Conservation (phyloP, 2,888 invertebrate genomes). For the Octonoba sinensis region DNA sequence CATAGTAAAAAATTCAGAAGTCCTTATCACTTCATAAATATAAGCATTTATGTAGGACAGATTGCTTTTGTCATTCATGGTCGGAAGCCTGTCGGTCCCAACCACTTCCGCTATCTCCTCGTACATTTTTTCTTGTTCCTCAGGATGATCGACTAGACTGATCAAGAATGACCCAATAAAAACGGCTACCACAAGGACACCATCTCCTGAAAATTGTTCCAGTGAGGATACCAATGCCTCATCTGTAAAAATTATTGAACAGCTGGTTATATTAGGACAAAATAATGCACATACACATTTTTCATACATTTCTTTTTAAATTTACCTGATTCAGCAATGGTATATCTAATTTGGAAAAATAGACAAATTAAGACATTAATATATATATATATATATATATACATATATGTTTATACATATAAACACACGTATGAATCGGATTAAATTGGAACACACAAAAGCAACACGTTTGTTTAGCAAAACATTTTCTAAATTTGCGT, state of each 20-base stretch:
- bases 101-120: slow-evolving; percentile 26
- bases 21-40: slow-evolving; percentile 24
- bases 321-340: too few relatives aligned
- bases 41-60: slow-evolving; percentile 31
- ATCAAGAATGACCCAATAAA: slow-evolving; percentile 3
- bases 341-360: too few relatives aligned
- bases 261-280: too few relatives aligned
- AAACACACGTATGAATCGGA: too few relatives aligned
- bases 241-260: slow-evolving; percentile 1
- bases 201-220: slow-evolving; percentile 10
- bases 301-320: too few relatives aligned
- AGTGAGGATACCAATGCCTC: slow-evolving; percentile 4
- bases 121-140: slow-evolving; percentile 39
- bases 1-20: slow-evolving; percentile 1
- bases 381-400: too few relatives aligned
- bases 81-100: slow-evolving; percentile 15
- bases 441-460: too few relatives aligned
- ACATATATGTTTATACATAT: too few relatives aligned
- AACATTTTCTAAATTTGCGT: too few relatives aligned
- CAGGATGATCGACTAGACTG: slow-evolving; percentile 3
- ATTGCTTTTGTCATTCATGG: slow-evolving; percentile 25
- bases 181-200: neutral
- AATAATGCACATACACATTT: too few relatives aligned
- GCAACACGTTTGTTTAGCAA: too few relatives aligned
- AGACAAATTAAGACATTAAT: too few relatives aligned